Base-by-base conservation (phyloP, 2,888 invertebrate genomes). In the Agrypnus murinus region DNA sequence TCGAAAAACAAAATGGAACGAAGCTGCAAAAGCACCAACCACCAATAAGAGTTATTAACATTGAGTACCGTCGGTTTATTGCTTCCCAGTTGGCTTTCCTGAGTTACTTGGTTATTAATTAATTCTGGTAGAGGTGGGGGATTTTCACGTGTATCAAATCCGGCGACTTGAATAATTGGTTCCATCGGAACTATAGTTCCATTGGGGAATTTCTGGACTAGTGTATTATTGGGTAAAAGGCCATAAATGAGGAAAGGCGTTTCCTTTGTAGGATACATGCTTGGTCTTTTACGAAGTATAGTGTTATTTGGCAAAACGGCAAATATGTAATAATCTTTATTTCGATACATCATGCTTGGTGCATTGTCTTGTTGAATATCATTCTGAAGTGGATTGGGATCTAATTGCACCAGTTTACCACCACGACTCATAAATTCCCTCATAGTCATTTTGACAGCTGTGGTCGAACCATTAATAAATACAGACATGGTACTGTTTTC, bases 251-350 rank as follows among this genome's bases (percentile, higher is more conserved):
- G 90, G 84, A 91, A 93, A 76, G 93, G 92, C 80, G 91, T 88
- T 82, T 91, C 90, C 86, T 91, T 91, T 81, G 89, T 87, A 83
- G 91, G 91, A 85, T 91, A 88, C 80, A 88, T 83, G 84, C 90
- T 90, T 77, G 92, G 92, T 77, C 91, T 88, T 86, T 93, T 92
- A 85, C 92, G 90, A 84, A 93, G 91, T 85, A 93, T 91, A 75
- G 93, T 93, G 86, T 92, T 93, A 84, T 93, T 93, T 73, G 93
- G 92, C 79, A 92, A 88, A 79, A 93, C 91, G 79, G 92, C 93
- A 83, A 93, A 93, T 77, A 93, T 90, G 74, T 90, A 89, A 82
- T 91, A 93, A 86, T 93, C 92, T 85, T 89, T 88, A 81, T 90
- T 88, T 63, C 91, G 90, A n/a, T n/a, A n/a, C n/a, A n/a, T n/a